Evolutionary conservation across 2,113 vertebrate genomes (phyloP).

Genomic region (Furnarius figulus): DNA sequence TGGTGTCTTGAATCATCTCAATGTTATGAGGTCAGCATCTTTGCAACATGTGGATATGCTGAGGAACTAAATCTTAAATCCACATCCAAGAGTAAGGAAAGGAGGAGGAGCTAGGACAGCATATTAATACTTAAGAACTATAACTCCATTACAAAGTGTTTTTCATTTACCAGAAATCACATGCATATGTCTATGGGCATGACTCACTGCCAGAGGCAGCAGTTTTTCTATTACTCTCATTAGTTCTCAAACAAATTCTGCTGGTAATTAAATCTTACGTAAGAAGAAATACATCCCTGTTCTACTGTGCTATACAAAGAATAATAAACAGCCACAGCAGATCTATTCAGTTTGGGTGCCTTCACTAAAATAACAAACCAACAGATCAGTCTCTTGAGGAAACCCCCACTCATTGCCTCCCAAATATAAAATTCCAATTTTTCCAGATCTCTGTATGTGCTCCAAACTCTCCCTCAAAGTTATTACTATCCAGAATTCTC

Average conservation of each 20-base stretch:
- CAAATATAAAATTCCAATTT: neutral
- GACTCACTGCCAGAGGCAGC: neutral
- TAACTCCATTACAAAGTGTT: neutral
- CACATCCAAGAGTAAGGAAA: neutral
- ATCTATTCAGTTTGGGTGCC: neutral
- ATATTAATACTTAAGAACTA: neutral
- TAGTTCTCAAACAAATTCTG: neutral
- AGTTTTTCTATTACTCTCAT: slow-evolving; percentile 3
- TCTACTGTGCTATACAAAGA: neutral
- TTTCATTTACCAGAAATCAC: neutral
- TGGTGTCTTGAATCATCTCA: neutral
- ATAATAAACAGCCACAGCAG: neutral
- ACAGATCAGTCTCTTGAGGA: neutral
- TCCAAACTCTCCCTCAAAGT: neutral
- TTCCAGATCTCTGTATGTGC: neutral
- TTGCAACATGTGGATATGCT: neutral
- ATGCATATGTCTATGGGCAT: neutral
- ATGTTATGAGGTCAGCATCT: neutral
- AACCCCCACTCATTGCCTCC: neutral
- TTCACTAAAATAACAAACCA: neutral
- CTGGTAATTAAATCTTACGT: neutral
- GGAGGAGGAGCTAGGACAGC: neutral
- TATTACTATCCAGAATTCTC: neutral
- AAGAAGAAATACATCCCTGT: neutral
- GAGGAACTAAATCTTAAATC: neutral